These are phyloP conservation scores for Synergus itoensis DNA, from an alignment of 2,888 invertebrate species.

Conservation along the genomic window DNA sequence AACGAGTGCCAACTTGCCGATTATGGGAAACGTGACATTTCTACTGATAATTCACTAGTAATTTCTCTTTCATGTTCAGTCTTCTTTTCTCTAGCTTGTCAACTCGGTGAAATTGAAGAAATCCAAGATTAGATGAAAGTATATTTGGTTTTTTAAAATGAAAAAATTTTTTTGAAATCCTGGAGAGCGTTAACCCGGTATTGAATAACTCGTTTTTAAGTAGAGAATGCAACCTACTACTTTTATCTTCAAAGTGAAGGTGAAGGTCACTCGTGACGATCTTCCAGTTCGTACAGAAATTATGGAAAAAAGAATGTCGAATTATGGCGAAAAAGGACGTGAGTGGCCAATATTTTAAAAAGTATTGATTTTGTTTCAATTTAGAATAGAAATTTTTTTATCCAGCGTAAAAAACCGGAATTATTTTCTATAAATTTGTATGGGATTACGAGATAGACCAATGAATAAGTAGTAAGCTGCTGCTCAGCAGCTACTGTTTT, in stretches of 20 bases:
- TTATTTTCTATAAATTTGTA: no score
- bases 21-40: slow-evolving; percentile 21
- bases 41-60: slow-evolving; percentile 11
- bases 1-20: slow-evolving; percentile 38
- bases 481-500: background rate
- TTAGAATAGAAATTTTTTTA: background rate
- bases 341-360: background rate
- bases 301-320: background rate
- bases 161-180: background rate
- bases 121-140: background rate
- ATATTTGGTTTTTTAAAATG: background rate
- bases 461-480: background rate
- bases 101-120: slow-evolving; percentile 1
- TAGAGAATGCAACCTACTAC: background rate
- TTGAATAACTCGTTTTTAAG: background rate
- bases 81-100: background rate
- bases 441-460: background rate
- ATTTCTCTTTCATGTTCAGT: slow-evolving; percentile 31
- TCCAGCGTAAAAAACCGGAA: no score
- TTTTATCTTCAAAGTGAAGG: background rate
- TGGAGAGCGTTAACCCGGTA: background rate
- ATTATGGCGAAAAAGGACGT: background rate
- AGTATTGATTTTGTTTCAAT: background rate
- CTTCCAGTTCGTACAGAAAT: background rate
- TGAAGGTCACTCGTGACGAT: slow-evolving; percentile 16